Evolutionary conservation across 2,797 vertebrate species (phyloP).

Genomic region (Chelon labrosus): DNA sequence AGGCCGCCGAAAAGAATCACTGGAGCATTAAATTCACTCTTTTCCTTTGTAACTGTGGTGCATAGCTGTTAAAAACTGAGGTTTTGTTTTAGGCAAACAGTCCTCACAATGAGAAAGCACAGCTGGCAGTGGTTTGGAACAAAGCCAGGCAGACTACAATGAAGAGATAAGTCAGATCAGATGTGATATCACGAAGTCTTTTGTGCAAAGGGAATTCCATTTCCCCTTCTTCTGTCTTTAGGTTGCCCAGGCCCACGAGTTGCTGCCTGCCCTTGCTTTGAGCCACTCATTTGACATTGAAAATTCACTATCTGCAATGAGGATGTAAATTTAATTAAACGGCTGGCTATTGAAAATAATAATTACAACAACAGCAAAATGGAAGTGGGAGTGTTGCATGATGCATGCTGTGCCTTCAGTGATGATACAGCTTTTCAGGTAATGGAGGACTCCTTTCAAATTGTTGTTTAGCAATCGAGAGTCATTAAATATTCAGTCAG

Average conservation of each 20-base stretch:
- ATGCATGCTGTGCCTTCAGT: background rate
- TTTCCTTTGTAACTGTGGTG: constrained; percentile 7
- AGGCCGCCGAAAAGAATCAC: constrained; percentile 24
- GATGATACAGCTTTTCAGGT: constrained; percentile 24
- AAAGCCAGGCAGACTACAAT: constrained; percentile 59
- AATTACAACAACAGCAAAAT: constrained; percentile 40
- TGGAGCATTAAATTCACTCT: constrained; percentile 12
- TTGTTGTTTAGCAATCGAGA: constrained; percentile 36
- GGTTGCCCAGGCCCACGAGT: constrained; percentile 52
- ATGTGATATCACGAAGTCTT: constrained; percentile 64
- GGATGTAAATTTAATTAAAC: constrained; percentile 65
- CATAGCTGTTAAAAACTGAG: constrained; percentile 19
- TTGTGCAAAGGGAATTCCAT: constrained; percentile 63
- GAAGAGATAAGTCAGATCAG: constrained; percentile 68
- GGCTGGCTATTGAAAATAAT: constrained; percentile 32
- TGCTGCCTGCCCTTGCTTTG: constrained; percentile 65
- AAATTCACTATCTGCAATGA: constrained; percentile 57
- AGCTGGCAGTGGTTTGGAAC: constrained; percentile 57
- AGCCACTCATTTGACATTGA: constrained; percentile 73
- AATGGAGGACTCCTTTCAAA: constrained; percentile 21
- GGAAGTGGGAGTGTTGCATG: background rate
- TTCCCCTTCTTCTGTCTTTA: constrained; percentile 54
- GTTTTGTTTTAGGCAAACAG: constrained; percentile 49
- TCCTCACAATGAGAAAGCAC: constrained; percentile 46
- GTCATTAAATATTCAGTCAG: constrained; percentile 57